phyloP scores from a whole-genome alignment of 2,797 vertebrate genomes.

The Micropoecilia bifurca region DNA sequence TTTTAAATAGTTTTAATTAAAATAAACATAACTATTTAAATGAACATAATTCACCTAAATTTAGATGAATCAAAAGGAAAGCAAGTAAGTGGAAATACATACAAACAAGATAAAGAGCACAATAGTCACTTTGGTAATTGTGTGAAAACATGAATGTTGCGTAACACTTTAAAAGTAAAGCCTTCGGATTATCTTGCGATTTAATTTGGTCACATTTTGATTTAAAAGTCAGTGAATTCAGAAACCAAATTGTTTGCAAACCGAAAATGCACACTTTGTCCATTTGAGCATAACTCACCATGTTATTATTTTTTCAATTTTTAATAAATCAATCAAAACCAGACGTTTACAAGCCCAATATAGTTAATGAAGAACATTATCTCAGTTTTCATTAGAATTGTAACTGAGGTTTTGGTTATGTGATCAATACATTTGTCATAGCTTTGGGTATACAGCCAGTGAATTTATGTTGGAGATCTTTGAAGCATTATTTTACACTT shows the following conservation, averaged over 20 bases:
- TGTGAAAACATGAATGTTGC: background rate
- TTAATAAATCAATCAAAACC: background rate
- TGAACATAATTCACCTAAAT: background rate
- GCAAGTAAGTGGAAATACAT: background rate
- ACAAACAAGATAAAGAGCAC: no score
- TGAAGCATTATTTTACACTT: background rate
- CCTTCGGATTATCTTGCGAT: background rate
- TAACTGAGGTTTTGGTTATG: background rate
- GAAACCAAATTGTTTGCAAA: background rate
- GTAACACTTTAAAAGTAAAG: background rate
- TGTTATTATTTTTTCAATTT: background rate
- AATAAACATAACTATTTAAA: constrained; percentile 51
- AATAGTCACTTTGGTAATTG: background rate
- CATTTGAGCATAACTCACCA: background rate
- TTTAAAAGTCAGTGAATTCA: background rate
- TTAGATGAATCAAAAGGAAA: background rate
- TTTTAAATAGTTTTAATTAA: constrained; percentile 35
- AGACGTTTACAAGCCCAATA: background rate
- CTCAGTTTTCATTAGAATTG: background rate
- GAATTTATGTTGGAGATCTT: background rate
- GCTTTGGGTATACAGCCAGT: background rate
- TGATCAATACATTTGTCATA: background rate
- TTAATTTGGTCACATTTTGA: background rate
- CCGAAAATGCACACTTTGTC: background rate
- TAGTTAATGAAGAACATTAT: background rate